Conservation (phyloP, 2,888 invertebrate genomes). For the Drosophila monieri region DNA sequence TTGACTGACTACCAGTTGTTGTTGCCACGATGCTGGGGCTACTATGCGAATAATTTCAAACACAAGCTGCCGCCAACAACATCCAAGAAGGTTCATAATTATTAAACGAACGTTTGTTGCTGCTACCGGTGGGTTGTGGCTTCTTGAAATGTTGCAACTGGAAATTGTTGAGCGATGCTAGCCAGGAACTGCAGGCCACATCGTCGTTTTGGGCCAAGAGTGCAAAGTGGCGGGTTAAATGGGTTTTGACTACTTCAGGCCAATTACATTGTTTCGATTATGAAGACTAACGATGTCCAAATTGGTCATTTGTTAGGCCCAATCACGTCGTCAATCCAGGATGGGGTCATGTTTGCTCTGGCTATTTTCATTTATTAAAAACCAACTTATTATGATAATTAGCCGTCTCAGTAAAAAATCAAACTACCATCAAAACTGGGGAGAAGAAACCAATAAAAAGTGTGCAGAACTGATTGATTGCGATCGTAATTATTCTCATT, state of each 20-base stretch:
- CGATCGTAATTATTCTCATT: slow-evolving; percentile 33
- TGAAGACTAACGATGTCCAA: slow-evolving; percentile 32
- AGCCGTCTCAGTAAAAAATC: background rate
- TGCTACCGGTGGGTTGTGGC: slow-evolving; percentile 58
- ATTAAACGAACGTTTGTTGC: slow-evolving; percentile 51
- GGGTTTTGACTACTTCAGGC: slow-evolving; percentile 54
- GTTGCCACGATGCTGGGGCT: slow-evolving; percentile 64
- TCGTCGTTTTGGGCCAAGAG: slow-evolving; percentile 62
- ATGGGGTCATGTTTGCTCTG: slow-evolving; percentile 13
- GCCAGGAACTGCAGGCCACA: slow-evolving; percentile 41
- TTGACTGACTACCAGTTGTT: slow-evolving; percentile 79
- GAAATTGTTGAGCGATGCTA: slow-evolving; percentile 51
- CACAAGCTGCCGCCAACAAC: slow-evolving; percentile 76
- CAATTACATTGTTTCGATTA: slow-evolving; percentile 40
- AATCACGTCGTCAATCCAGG: background rate
- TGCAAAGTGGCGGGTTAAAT: slow-evolving; percentile 71
- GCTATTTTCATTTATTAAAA: background rate
- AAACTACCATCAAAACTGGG: slow-evolving; percentile 3
- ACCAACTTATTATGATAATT: slow-evolving; percentile 8
- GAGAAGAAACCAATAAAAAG: slow-evolving; percentile 26
- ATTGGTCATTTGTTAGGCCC: slow-evolving; percentile 2
- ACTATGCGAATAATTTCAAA: slow-evolving; percentile 77
- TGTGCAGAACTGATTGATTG: slow-evolving; percentile 28
- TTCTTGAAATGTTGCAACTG: slow-evolving; percentile 70
- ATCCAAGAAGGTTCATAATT: slow-evolving; percentile 74